phyloP scores from a whole-genome alignment of 2,888 invertebrate species.

The Cataglyphis cursor region DNA sequence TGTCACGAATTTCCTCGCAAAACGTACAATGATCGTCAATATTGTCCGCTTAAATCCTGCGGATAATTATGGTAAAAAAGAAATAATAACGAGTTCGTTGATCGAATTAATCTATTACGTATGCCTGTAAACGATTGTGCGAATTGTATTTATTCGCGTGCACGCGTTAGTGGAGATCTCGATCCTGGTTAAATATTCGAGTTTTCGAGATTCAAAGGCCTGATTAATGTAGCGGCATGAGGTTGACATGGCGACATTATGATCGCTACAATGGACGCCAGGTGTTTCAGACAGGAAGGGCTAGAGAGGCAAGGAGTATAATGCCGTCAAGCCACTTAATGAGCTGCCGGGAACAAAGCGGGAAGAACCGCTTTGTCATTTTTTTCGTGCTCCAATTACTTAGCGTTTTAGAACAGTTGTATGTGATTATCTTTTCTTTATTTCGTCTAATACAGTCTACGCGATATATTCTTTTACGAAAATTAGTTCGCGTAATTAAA shows the following conservation, averaged over 20 bases:
- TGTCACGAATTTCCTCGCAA: constrained; percentile 48
- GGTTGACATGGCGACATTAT: constrained; percentile 75
- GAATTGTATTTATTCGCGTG: constrained; percentile 12
- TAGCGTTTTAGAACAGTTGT: constrained; percentile 56
- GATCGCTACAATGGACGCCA: constrained; percentile 72
- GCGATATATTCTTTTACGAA: not conserved
- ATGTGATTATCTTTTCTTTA: constrained; percentile 44
- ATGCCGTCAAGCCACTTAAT: constrained; percentile 69
- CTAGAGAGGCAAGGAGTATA: constrained; percentile 57
- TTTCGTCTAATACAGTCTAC: not conserved
- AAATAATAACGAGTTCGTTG: not conserved
- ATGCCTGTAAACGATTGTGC: constrained; percentile 14
- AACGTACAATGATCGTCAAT: constrained; percentile 9
- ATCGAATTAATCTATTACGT: constrained; percentile 22
- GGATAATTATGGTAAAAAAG: constrained; percentile 17
- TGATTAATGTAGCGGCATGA: constrained; percentile 74
- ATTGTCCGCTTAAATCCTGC: not conserved
- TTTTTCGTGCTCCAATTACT: constrained; percentile 54
- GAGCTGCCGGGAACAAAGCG: constrained; percentile 70
- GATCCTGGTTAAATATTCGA: constrained; percentile 53
- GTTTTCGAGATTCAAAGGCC: constrained; percentile 60
- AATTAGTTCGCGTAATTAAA: constrained; percentile 5
- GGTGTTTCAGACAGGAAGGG: constrained; percentile 64
- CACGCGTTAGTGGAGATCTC: constrained; percentile 3
- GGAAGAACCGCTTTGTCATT: constrained; percentile 64